Conservation (phyloP, 2,888 invertebrate species). For the Eledone cirrhosa region DNA sequence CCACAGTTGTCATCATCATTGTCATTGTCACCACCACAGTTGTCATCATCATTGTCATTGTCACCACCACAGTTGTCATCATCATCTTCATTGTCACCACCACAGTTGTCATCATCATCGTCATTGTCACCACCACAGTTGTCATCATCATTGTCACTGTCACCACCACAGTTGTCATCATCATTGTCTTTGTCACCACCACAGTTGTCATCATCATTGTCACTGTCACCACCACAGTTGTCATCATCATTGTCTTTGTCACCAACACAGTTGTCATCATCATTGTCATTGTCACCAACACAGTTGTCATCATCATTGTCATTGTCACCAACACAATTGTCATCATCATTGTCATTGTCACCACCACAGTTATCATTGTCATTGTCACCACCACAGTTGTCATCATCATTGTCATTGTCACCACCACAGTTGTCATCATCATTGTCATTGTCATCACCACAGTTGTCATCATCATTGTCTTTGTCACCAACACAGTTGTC, state of each 20-base stretch:
- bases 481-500: too few relatives aligned
- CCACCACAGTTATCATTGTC: neutral
- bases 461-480: too few relatives aligned
- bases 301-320: too few relatives aligned
- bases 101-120: neutral
- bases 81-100: neutral
- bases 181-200: neutral
- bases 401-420: slow-evolving; percentile 6
- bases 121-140: neutral
- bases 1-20: neutral
- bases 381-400: neutral
- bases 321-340: too few relatives aligned
- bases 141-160: neutral
- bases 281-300: too few relatives aligned
- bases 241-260: neutral
- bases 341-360: neutral
- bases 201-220: neutral
- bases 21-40: neutral
- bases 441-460: too few relatives aligned
- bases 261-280: too few relatives aligned
- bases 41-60: neutral
- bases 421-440: too few relatives aligned
- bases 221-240: neutral
- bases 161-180: neutral
- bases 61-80: neutral